Evolutionary conservation across 92 coral and sea anemone species (phyloP), one percentile per base, ranked within the genome.

Genomic region (Zoanthus gigantus): DNA sequence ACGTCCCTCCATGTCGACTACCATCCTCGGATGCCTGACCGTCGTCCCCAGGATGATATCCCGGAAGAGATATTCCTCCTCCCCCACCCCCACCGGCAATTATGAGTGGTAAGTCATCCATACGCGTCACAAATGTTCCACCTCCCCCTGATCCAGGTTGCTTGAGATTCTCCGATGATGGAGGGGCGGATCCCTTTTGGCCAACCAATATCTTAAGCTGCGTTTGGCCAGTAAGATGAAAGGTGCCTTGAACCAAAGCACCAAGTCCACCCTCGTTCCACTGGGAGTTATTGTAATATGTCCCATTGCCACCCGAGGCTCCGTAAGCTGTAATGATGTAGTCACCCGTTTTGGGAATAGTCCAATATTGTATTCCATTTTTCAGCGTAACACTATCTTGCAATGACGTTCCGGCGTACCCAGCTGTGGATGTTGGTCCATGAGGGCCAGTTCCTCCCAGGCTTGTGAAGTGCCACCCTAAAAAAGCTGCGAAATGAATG

Each of bases 71-170:
- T 8, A 83, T 52, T 7, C 92, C 92, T 16, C 92, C 92, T 11
- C 92, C 92, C 44, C 92, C 92, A 7, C 92, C 92, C 44, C 90
- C 92, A 15, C 90, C 92, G 57, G 92, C 90, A 46, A 85, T 75
- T 9, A 90, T 73, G 69, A 78, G 81, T 1, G 90, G 86, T 1
- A 75, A 63, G 37, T 86, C 79, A 56, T 90, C 84, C 31, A 34
- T 66, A 23, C 44, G 71, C 45, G 74, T 79, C 30, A 90, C 90
- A 86, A 90, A 90, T 31, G 87, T 85, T 16, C 92, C 92, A 4
- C 92, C 92, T 23, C 92, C 92, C n/a, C 92, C 92, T 10, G 89
- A 88, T 0, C 90, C 92, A 17, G 90, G 82, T 1, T 45, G 72
- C 37, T 79, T 84, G 45, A 14, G 14, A 16, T 11, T 54, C 1